Evolutionary conservation across 1,140 invertebrate species (phyloP).

Genomic region (Drosophila erecta): DNA sequence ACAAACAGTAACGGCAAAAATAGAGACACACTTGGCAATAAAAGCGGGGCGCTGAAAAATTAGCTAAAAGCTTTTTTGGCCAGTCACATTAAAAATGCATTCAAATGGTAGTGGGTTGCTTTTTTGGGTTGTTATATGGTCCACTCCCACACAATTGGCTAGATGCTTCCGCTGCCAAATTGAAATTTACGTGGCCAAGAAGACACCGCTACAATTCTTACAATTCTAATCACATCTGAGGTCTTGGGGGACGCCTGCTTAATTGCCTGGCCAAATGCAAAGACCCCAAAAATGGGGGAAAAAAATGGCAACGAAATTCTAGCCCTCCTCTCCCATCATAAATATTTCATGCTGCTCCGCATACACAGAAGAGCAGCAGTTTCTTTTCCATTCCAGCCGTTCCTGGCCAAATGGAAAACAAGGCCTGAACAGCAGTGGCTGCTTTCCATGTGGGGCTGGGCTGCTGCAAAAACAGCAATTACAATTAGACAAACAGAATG

Average conservation of each 20-base stretch:
- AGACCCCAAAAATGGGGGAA: background rate
- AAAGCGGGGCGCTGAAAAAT: conserved; percentile 60
- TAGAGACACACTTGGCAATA: conserved; percentile 15
- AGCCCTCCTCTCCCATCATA: conserved; percentile 40
- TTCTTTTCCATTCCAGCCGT: conserved; percentile 8
- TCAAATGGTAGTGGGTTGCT: conserved; percentile 54
- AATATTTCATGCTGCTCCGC: conserved; percentile 70
- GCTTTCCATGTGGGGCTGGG: conserved; percentile 34
- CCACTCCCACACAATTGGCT: conserved; percentile 54
- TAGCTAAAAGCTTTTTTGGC: conserved; percentile 80
- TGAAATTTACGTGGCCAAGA: conserved; percentile 59
- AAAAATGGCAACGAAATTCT: conserved; percentile 1
- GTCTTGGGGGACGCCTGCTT: conserved; percentile 33
- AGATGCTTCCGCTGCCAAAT: conserved; percentile 33
- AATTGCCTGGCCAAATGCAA: conserved; percentile 58
- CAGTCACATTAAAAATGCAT: conserved; percentile 79
- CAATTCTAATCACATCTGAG: conserved; percentile 51
- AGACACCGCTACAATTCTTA: conserved; percentile 36
- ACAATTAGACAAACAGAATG: conserved; percentile 82
- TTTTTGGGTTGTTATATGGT: conserved; percentile 6
- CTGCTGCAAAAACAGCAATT: conserved; percentile 75
- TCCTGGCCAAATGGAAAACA: conserved; percentile 58
- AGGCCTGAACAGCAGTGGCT: conserved; percentile 33
- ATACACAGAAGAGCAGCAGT: conserved; percentile 8
- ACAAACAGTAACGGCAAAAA: conserved; percentile 13